phyloP scores from a whole-genome alignment of 2,888 invertebrate species.

The Phragmatobia fuliginosa region DNA sequence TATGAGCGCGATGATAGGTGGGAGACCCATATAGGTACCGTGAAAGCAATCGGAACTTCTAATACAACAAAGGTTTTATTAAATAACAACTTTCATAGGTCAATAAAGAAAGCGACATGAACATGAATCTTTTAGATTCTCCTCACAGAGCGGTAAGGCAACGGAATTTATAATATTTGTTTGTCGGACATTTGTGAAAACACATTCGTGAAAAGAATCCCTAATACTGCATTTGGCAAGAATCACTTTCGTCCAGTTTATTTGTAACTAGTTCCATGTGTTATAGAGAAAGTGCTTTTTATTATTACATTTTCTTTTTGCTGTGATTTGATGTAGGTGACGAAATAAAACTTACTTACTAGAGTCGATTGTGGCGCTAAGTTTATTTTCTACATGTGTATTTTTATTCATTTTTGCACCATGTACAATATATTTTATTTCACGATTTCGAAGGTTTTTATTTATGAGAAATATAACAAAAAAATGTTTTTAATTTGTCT shows the following conservation, averaged over 20 bases:
- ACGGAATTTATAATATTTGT: conserved; percentile 73
- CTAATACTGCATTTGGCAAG: conserved; percentile 54
- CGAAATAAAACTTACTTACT: neutral
- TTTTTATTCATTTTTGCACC: too few species aligned
- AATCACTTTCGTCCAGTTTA: conserved; percentile 48
- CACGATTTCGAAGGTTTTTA: neutral
- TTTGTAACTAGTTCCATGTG: conserved; percentile 39
- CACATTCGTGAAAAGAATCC: conserved; percentile 68
- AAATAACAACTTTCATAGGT: conserved; percentile 49
- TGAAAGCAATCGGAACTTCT: neutral
- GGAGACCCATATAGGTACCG: too few species aligned
- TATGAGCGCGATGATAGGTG: too few species aligned
- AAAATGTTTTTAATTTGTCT: too few species aligned
- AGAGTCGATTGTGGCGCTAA: too few species aligned
- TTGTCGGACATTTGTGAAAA: conserved; percentile 72
- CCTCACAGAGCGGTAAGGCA: conserved; percentile 62
- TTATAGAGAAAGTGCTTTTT: conserved; percentile 41
- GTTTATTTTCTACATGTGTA: neutral
- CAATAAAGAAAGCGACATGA: conserved; percentile 62
- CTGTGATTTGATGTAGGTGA: neutral
- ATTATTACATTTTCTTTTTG: neutral
- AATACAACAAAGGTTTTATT: neutral
- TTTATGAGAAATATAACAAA: neutral
- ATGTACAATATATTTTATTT: too few species aligned
- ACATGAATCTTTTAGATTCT: conserved; percentile 57